A percentile compares a stretch with the other conserved stretches of the same genome.
Conservation (phyloP, 2,888 invertebrate genomes). For the Theretra japonica region DNA sequence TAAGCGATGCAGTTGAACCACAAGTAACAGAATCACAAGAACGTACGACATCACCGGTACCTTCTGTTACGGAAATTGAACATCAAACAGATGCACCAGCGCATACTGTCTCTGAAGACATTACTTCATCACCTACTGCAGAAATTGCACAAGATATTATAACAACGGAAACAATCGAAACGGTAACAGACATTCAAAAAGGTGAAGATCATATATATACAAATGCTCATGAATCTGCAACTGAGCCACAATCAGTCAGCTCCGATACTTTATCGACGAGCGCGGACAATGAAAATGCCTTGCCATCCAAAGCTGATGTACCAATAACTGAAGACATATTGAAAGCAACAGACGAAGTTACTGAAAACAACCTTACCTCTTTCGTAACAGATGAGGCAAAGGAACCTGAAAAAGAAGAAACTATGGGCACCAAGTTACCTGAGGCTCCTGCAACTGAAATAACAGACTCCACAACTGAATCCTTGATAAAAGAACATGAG, state of each 20-base stretch:
- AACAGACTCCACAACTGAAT: conserved; percentile 15
- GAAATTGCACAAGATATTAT: background rate
- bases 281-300: conserved; percentile 31
- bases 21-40: conserved; percentile 12
- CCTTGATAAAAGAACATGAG: background rate
- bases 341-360: conserved; percentile 36
- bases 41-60: background rate
- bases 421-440: background rate
- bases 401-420: conserved; percentile 2
- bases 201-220: conserved; percentile 3
- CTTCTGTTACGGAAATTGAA: background rate
- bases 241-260: background rate
- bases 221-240: background rate
- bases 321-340: conserved; percentile 40
- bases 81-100: background rate
- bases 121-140: background rate
- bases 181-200: conserved; percentile 10
- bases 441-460: conserved; percentile 15
- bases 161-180: background rate
- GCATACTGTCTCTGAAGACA: background rate
- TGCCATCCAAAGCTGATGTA: conserved; percentile 38
- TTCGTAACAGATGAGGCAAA: conserved; percentile 31
- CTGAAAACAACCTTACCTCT: conserved; percentile 25
- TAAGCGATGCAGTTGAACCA: background rate
- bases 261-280: background rate